phyloP scores from a whole-genome alignment of 2,113 vertebrate species.

The Galeopterus variegatus region DNA sequence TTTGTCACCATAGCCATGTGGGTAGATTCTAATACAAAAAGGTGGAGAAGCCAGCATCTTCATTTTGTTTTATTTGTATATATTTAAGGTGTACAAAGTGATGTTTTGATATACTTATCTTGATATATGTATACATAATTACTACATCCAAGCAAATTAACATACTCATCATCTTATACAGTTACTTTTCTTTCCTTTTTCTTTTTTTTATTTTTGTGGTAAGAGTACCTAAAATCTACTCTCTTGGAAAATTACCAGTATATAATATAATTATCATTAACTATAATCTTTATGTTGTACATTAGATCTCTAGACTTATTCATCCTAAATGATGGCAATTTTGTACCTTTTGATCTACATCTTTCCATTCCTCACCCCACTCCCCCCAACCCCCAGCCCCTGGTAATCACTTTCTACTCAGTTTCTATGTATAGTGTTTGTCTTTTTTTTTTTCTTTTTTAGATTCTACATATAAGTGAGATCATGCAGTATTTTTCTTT shows the following conservation, averaged over 20 bases:
- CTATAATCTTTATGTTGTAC: background rate
- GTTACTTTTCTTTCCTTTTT: no score
- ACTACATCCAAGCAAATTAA: background rate
- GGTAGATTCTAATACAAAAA: background rate
- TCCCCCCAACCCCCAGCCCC: no score
- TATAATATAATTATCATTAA: background rate
- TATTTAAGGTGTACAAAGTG: background rate
- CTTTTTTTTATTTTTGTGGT: no score
- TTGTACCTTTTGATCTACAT: background rate
- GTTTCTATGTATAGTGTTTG: no score
- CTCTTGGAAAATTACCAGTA: background rate
- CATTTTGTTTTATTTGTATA: background rate
- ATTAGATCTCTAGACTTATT: background rate
- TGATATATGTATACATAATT: background rate
- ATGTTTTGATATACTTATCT: background rate
- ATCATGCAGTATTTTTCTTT: no score
- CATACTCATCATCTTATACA: background rate
- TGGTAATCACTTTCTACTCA: background rate
- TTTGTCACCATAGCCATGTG: background rate
- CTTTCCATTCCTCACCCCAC: background rate
- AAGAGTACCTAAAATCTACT: background rate
- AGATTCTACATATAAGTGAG: no score
- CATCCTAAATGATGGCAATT: background rate
- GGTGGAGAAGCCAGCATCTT: background rate
- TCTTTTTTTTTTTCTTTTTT: no score